These are phyloP conservation scores for Elgaria multicarinata DNA, from an alignment of 2,113 vertebrate genomes.

Conservation along the genomic window DNA sequence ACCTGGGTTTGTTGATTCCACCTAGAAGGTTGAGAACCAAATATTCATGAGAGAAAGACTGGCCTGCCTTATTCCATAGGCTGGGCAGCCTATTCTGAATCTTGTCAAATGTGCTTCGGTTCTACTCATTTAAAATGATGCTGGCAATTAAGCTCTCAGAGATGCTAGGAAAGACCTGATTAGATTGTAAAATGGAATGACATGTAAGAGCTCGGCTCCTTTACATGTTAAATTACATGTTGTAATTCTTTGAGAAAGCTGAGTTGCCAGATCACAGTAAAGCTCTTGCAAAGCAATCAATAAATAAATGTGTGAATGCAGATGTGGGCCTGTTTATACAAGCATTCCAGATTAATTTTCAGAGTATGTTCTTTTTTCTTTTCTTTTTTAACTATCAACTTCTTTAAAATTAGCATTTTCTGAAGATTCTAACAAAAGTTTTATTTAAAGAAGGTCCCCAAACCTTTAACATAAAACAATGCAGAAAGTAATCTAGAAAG, in stretches of 20 bases:
- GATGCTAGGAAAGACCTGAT: background rate
- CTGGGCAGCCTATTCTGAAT: background rate
- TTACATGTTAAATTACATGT: background rate
- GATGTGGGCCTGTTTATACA: background rate
- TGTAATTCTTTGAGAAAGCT: background rate
- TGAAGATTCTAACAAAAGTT: background rate
- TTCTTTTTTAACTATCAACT: background rate
- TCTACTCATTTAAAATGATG: background rate
- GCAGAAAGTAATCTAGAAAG: background rate
- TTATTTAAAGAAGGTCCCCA: background rate
- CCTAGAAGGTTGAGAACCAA: conserved; percentile 33
- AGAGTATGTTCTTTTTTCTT: background rate
- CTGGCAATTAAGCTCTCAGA: background rate
- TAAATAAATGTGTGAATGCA: background rate
- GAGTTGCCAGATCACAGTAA: background rate
- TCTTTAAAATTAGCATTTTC: background rate
- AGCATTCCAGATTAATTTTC: background rate
- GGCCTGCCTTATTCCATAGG: background rate
- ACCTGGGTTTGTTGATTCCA: conserved; percentile 28
- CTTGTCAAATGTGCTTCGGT: background rate
- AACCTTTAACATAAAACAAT: background rate
- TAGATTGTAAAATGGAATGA: background rate
- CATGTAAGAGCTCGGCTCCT: background rate
- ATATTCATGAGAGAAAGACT: background rate
- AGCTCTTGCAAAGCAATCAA: background rate